Evolutionary conservation across 2,888 invertebrate species (phyloP).

Genomic region (Agonopterix heracliana): DNA sequence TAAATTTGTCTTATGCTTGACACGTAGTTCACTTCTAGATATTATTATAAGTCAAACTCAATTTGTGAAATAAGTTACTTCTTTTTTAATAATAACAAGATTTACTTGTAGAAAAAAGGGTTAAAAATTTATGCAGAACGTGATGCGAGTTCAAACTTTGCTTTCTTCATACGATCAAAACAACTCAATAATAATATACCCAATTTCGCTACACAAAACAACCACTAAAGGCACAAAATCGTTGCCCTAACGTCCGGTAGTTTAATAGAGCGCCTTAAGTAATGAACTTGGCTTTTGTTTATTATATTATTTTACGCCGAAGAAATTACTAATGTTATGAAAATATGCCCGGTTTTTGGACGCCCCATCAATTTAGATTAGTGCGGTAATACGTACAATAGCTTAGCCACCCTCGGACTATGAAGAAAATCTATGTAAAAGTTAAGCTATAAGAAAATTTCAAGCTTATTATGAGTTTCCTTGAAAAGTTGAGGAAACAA

Average conservation of each 20-base stretch:
- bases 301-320: constrained; percentile 72
- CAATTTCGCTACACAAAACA: constrained; percentile 13
- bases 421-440: constrained; percentile 68
- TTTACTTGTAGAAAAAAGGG: too few species aligned
- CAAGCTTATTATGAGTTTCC: constrained; percentile 65
- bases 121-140: too few species aligned
- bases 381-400: constrained; percentile 55
- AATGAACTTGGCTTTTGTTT: constrained; percentile 62
- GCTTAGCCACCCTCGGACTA: constrained; percentile 52
- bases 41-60: too few species aligned
- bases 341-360: constrained; percentile 65
- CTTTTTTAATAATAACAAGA: too few species aligned
- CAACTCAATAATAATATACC: too few species aligned
- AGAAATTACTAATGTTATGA: constrained; percentile 70
- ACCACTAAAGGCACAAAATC: constrained; percentile 38
- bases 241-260: constrained; percentile 35
- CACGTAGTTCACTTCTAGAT: too few species aligned
- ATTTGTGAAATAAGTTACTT: too few species aligned
- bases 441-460: constrained; percentile 70
- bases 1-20: too few species aligned
- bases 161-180: too few species aligned
- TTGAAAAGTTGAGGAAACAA: constrained; percentile 30
- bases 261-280: constrained; percentile 58
- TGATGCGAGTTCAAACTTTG: too few species aligned
- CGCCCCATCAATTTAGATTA: constrained; percentile 76